phyloP scores from a whole-genome alignment of 2,113 vertebrate species.

The Ciconia stormi region DNA sequence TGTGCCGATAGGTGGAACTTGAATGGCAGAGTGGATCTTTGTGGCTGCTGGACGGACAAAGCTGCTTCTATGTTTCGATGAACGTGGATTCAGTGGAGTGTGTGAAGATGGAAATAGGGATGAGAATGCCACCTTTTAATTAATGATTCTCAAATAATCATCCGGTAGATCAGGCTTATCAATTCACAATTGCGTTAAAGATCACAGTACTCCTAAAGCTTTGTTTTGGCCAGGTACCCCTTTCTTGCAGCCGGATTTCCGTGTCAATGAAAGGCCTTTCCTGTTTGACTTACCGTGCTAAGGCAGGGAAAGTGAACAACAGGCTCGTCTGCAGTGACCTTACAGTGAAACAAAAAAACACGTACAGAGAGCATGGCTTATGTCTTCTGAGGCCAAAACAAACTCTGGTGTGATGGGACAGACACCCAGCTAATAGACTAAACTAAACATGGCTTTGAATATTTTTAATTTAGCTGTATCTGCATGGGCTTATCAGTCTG shows the following conservation, averaged over 20 bases:
- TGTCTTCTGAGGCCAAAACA: background rate
- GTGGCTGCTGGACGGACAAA: background rate
- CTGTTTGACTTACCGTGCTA: background rate
- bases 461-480: constrained; percentile 2
- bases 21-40: background rate
- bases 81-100: background rate
- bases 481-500: background rate
- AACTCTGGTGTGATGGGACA: background rate
- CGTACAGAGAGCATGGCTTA: background rate
- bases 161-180: background rate
- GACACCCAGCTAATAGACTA: background rate
- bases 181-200: background rate
- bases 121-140: background rate
- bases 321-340: background rate
- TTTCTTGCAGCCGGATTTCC: background rate
- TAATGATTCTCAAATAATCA: background rate
- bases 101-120: background rate
- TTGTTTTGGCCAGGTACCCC: background rate
- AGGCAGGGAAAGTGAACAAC: background rate
- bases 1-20: fast-evolving
- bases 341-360: background rate
- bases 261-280: background rate
- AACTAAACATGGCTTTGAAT: background rate
- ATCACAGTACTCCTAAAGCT: background rate
- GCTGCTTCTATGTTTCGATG: background rate